Base-by-base conservation (phyloP, 1,140 invertebrate genomes). In the Atopsyche davidsoni region DNA sequence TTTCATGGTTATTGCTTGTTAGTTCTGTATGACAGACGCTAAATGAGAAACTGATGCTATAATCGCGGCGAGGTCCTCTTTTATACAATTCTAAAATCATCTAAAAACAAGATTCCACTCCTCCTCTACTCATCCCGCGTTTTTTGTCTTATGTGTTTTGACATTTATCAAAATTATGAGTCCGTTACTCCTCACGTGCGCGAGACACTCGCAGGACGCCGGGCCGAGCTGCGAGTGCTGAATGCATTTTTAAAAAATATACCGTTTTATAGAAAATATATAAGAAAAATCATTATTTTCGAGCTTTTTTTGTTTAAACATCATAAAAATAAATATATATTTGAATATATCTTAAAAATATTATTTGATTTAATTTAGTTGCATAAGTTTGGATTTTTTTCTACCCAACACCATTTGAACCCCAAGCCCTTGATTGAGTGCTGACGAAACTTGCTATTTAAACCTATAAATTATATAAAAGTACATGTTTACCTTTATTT, bases 111-210 rank as follows among this genome's bases (percentile, higher is more conserved):
- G 45, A 51, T 51, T 47, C n/a, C 34, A 46, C 44, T 21, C 49
- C 49, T 56, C 42, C 45, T 48, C 49, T 41, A 23, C 54, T 56
- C 54, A 56, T 51, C 54, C 49, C 54, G 36, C 22, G 14, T 46
- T 46, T 53, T 42, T 47, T 31, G 25, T 48, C 35, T 22, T 35
- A 46, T 40, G 36, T 52, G 38, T 46, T 57, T 57, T 57, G 54
- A 57, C 54, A 57, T 57, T 57, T 57, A 40, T 47, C 48, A 35
- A 46, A 51, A 51, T 55, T 50, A 50, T 32, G 46, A 49, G 46
- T 23, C 35, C 46, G 46, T 50, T 47, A 48, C 47, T 24, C 32
- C 16, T 32, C 36, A 44, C 19, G 39, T 44, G 21, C 23, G 18
- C 19, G 19, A n/a, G n/a, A n/a, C n/a, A n/a, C n/a, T n/a, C n/a